These are phyloP conservation scores for Sphenopsis melanotis DNA, from an alignment of 2,797 vertebrate species.

Conservation along the genomic window DNA sequence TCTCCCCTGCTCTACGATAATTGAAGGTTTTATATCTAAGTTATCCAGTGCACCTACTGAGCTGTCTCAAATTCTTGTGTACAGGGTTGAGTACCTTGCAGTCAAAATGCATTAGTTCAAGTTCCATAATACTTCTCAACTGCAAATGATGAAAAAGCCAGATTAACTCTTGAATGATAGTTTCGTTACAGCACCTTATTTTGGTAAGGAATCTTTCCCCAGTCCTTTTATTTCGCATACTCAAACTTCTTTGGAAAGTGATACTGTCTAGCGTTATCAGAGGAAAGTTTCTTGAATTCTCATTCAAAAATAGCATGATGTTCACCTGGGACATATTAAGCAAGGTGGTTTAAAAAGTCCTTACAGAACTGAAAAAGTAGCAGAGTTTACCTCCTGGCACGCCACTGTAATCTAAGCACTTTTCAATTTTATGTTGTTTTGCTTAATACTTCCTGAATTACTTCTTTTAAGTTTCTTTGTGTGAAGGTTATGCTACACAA, in stretches of 20 bases:
- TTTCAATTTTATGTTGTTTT: neutral
- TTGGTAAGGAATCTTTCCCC: neutral
- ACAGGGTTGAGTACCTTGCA: neutral
- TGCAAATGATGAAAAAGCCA: neutral
- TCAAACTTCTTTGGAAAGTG: neutral
- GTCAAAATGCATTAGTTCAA: neutral
- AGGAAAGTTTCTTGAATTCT: neutral
- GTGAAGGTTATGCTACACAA: neutral
- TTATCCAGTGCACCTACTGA: neutral
- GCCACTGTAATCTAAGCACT: neutral
- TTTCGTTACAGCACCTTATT: neutral
- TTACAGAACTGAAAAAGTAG: neutral
- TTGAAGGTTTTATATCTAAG: neutral
- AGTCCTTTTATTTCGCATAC: neutral
- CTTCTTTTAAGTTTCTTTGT: neutral
- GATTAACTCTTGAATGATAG: neutral
- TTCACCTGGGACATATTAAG: neutral
- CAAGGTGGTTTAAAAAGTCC: neutral
- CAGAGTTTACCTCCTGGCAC: neutral
- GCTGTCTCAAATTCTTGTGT: neutral
- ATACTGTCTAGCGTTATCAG: neutral
- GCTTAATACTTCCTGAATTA: neutral
- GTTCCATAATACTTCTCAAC: neutral
- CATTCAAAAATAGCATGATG: neutral
- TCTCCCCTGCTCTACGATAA: neutral